phyloP scores from a whole-genome alignment of 2,888 invertebrate genomes.

The Arrhopalites spinosus region DNA sequence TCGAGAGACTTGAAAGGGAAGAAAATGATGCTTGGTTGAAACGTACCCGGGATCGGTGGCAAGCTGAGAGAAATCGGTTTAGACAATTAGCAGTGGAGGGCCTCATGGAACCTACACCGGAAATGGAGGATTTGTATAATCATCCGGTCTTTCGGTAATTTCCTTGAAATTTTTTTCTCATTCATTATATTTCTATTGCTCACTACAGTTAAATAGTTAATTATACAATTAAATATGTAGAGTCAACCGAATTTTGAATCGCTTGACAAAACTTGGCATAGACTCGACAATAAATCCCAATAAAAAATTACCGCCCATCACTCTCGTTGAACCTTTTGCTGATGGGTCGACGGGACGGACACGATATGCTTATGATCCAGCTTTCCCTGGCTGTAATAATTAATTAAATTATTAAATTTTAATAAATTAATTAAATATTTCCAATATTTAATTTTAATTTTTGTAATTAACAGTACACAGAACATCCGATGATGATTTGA shows the following conservation, averaged over 20 bases:
- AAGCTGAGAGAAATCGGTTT: constrained; percentile 55
- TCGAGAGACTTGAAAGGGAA: constrained; percentile 68
- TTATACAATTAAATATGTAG: constrained; percentile 24
- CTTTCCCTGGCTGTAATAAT: background rate
- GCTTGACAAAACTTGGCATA: constrained; percentile 41
- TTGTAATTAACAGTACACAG: background rate
- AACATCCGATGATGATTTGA: constrained; percentile 13
- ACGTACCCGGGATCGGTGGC: constrained; percentile 69
- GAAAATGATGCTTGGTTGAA: constrained; percentile 69
- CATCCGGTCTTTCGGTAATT: constrained; percentile 52
- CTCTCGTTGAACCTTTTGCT: constrained; percentile 38
- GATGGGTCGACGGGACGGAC: constrained; percentile 2
- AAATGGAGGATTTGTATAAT: constrained; percentile 52
- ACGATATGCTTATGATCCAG: background rate
- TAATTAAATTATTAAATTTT: no score
- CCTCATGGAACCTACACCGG: constrained; percentile 49
- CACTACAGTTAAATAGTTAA: background rate
- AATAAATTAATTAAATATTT: no score
- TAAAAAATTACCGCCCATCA: constrained; percentile 36
- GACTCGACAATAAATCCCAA: constrained; percentile 9
- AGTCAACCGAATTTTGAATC: constrained; percentile 51
- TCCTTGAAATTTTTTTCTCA: background rate
- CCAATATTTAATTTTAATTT: no score
- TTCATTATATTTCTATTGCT: no score
- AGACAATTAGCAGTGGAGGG: constrained; percentile 53